A percentile compares a stretch with the other conserved stretches of the same genome.
These are phyloP conservation scores for Eurystomus glaucurus DNA, from an alignment of 2,797 vertebrate genomes.

Conservation along the genomic window DNA sequence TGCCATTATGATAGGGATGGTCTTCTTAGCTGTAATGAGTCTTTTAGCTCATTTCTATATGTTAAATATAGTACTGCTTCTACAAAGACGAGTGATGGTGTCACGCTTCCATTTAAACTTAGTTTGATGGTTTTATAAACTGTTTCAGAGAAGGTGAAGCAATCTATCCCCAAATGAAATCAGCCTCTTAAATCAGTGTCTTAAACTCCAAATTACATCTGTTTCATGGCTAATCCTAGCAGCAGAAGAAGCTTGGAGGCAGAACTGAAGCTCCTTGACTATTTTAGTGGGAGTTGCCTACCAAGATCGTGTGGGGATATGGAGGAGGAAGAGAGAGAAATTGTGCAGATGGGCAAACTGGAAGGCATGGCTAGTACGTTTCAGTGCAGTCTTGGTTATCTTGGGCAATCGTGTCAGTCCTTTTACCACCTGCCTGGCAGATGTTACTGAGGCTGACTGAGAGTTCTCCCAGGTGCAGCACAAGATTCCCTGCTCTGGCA, in stretches of 20 bases:
- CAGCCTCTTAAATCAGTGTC: background rate
- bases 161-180: background rate
- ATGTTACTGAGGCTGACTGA: background rate
- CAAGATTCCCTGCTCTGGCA: background rate
- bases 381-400: background rate
- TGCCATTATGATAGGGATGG: background rate
- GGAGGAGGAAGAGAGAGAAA: background rate
- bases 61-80: constrained; percentile 21
- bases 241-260: background rate
- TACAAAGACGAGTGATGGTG: background rate
- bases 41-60: background rate
- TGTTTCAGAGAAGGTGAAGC: background rate
- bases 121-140: background rate
- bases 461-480: constrained; percentile 52
- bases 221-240: background rate
- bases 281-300: background rate
- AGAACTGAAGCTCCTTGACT: background rate
- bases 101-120: background rate
- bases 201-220: background rate
- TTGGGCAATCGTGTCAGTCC: background rate
- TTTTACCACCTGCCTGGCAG: background rate
- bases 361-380: background rate
- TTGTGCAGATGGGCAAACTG: background rate
- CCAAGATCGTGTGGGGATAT: background rate
- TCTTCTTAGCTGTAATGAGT: background rate